A percentile compares a stretch with the other conserved stretches of the same genome.
These are phyloP conservation scores for Bettongia penicillata DNA, from an alignment of 2,113 vertebrate species.

Conservation along the genomic window DNA sequence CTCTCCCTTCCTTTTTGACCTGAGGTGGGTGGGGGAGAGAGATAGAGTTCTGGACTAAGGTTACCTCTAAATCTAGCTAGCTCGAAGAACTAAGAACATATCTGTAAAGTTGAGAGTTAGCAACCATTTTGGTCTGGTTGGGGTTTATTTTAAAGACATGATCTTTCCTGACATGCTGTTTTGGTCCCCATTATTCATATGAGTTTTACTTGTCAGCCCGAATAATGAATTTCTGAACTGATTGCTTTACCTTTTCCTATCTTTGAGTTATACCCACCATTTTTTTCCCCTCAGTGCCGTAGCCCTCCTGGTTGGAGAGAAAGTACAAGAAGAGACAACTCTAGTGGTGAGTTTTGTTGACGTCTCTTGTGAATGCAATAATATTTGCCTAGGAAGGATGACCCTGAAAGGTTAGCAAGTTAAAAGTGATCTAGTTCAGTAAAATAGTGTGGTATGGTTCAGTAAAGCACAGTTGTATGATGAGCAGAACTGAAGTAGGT, in stretches of 20 bases:
- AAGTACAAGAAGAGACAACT: conserved; percentile 87
- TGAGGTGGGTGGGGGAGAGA: not conserved
- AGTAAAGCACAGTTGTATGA: not conserved
- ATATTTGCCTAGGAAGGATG: not conserved
- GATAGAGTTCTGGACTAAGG: not conserved
- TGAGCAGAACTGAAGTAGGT: not conserved
- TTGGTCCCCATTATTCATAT: not conserved
- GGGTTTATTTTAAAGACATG: not conserved
- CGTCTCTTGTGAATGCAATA: not conserved
- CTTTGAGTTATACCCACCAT: not conserved
- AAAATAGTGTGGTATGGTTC: not conserved
- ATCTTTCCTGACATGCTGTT: not conserved
- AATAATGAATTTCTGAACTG: not conserved
- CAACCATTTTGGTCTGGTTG: not conserved
- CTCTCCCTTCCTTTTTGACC: not conserved
- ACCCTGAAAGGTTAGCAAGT: not conserved
- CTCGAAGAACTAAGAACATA: not conserved
- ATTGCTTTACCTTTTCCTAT: not conserved
- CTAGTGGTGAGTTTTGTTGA: conserved; percentile 83
- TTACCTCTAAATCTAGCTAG: not conserved
- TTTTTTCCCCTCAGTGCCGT: conserved; percentile 84
- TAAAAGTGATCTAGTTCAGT: not conserved
- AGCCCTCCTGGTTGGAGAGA: conserved; percentile 94
- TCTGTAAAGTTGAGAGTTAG: not conserved
- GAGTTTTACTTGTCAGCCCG: not conserved